A percentile compares a stretch with the other conserved stretches of the same genome.
Conservation (phyloP, 2,113 vertebrate species). For the Paralichthys olivaceus region DNA sequence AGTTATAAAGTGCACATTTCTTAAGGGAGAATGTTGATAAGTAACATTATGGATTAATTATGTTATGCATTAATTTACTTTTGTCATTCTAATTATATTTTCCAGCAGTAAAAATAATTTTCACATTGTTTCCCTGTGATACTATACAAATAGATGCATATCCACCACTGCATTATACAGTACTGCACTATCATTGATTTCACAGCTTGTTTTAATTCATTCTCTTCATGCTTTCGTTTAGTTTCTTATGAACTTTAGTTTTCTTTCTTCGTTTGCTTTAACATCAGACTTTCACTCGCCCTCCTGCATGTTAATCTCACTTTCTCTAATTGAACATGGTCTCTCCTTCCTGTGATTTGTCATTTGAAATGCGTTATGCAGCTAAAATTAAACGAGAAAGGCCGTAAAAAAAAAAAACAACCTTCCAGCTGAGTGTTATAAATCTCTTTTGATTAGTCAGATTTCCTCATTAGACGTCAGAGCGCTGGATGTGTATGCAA, state of each 20-base stretch:
- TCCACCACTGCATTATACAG: no score
- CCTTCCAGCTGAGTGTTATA: not conserved
- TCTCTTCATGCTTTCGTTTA: not conserved
- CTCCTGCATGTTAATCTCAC: constrained; percentile 1
- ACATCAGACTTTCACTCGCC: no score
- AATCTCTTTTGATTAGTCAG: constrained; percentile 7
- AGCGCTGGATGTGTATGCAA: not conserved
- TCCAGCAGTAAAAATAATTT: no score
- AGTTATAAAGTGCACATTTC: no score
- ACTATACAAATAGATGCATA: no score
- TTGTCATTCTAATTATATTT: no score
- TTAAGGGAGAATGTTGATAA: no score
- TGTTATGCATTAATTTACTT: no score
- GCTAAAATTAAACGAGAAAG: constrained; percentile 6
- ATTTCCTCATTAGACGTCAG: constrained; percentile 19
- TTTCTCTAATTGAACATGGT: constrained; percentile 6
- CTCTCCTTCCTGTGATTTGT: constrained; percentile 7
- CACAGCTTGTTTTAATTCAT: not conserved
- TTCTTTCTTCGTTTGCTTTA: not conserved
- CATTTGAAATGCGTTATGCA: constrained; percentile 1
- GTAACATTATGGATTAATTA: no score
- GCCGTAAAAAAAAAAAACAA: not conserved
- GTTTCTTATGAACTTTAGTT: not conserved
- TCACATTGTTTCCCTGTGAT: no score
- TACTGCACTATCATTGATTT: no score